These are phyloP conservation scores for Balanococcus diminutus DNA, from an alignment of 2,888 invertebrate genomes.

Conservation along the genomic window DNA sequence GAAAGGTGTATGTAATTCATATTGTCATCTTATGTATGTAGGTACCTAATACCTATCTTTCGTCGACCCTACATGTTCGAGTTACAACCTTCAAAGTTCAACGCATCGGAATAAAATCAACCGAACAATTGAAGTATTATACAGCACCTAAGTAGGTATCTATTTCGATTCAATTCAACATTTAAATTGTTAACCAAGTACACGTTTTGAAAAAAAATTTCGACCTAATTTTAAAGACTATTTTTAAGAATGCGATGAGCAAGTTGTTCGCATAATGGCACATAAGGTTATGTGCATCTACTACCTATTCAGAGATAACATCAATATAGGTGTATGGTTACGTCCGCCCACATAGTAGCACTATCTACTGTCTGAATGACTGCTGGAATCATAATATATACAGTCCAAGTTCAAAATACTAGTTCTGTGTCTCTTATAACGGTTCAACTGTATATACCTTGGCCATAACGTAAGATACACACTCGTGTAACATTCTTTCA, in stretches of 20 bases:
- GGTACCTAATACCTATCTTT: not conserved
- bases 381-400: constrained; percentile 42
- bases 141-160: too few relatives aligned
- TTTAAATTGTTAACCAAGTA: not conserved
- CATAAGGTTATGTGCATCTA: not conserved
- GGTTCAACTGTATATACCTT: constrained; percentile 33
- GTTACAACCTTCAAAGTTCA: not conserved
- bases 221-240: not conserved
- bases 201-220: not conserved
- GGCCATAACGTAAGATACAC: constrained; percentile 17
- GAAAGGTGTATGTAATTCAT: not conserved
- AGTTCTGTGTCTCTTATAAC: constrained; percentile 48
- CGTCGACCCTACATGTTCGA: not conserved
- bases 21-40: not conserved
- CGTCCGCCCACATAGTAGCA: constrained; percentile 43
- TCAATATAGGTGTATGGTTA: constrained; percentile 9
- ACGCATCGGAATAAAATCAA: too few relatives aligned
- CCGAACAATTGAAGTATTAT: too few relatives aligned
- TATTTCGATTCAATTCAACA: not conserved
- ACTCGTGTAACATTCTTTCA: constrained; percentile 46
- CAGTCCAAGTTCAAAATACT: constrained; percentile 52
- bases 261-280: not conserved
- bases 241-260: not conserved
- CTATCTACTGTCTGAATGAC: constrained; percentile 49
- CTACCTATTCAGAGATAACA: constrained; percentile 19